Percentiles rank a stretch among this genome's conserved stretches.
These are phyloP conservation scores for Riparia riparia DNA, from an alignment of 2,113 vertebrate species.

Conservation along the genomic window DNA sequence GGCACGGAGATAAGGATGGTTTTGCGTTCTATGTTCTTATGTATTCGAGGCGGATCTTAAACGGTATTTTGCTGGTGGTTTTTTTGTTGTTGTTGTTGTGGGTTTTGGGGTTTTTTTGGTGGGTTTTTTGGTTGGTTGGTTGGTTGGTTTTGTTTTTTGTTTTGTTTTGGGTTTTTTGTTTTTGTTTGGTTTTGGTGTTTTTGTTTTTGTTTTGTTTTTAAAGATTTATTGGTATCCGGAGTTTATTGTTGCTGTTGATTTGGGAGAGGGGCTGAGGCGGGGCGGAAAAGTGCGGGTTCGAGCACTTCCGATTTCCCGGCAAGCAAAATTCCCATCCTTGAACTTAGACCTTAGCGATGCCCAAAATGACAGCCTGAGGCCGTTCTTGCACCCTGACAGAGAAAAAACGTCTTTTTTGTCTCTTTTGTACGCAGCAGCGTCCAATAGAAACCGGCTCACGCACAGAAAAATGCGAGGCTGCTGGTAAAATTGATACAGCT, in stretches of 20 bases:
- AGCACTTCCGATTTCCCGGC: not conserved
- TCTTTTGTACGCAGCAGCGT: not conserved
- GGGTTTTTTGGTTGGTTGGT: no score
- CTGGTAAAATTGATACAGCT: not conserved
- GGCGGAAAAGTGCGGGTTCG: not conserved
- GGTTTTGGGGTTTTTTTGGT: no score
- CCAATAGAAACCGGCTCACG: accelerated
- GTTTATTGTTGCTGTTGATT: not conserved
- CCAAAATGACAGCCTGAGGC: not conserved
- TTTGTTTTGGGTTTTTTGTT: not conserved
- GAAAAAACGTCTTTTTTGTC: not conserved
- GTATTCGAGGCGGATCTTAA: not conserved
- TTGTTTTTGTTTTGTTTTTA: not conserved
- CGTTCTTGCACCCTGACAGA: not conserved
- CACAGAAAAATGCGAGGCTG: not conserved
- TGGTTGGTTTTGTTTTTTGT: no score
- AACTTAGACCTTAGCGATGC: not conserved
- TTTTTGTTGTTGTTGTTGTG: no score
- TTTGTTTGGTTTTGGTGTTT: no score
- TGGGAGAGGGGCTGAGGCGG: not conserved
- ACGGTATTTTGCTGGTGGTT: no score
- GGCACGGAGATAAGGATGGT: not conserved
- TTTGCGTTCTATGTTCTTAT: not conserved
- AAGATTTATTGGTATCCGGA: not conserved
- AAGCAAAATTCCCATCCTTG: not conserved